phyloP scores from a whole-genome alignment of 2,888 invertebrate genomes.

The Antitype chi region DNA sequence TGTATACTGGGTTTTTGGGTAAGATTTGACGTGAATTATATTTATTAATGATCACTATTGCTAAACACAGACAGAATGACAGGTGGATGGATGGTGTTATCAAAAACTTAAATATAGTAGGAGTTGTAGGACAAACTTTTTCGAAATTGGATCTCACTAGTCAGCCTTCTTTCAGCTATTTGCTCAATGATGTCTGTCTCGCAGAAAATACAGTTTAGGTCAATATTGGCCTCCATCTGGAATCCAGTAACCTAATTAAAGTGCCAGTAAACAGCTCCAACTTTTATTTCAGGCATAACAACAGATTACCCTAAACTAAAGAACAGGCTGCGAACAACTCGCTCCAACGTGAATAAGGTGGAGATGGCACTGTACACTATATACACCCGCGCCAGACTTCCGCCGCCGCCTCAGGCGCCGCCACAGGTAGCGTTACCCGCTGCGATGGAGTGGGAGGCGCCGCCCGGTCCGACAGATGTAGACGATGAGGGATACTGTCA shows the following conservation, averaged over 20 bases:
- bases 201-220: neutral
- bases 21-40: conserved; percentile 57
- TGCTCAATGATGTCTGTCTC: neutral
- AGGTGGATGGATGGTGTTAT: neutral
- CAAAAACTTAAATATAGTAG: neutral
- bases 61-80: neutral
- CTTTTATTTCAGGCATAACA: conserved; percentile 74
- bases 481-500: conserved; percentile 84
- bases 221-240: neutral
- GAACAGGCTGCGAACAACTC: conserved; percentile 93
- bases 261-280: neutral
- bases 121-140: neutral
- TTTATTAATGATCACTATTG: neutral
- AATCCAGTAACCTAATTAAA: neutral
- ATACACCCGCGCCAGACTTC: conserved; percentile 93
- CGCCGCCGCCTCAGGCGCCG: conserved; percentile 89
- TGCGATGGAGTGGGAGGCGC: conserved; percentile 70
- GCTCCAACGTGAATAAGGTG: conserved; percentile 95
- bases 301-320: conserved; percentile 88
- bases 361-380: conserved; percentile 96
- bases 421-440: conserved; percentile 83
- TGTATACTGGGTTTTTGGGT: conserved; percentile 92
- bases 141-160: neutral
- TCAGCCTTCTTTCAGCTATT: neutral
- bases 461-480: conserved; percentile 72